Percentiles rank a stretch among this genome's conserved stretches.
phyloP scores from a whole-genome alignment of 2,797 vertebrate species.

The Allobates femoralis region DNA sequence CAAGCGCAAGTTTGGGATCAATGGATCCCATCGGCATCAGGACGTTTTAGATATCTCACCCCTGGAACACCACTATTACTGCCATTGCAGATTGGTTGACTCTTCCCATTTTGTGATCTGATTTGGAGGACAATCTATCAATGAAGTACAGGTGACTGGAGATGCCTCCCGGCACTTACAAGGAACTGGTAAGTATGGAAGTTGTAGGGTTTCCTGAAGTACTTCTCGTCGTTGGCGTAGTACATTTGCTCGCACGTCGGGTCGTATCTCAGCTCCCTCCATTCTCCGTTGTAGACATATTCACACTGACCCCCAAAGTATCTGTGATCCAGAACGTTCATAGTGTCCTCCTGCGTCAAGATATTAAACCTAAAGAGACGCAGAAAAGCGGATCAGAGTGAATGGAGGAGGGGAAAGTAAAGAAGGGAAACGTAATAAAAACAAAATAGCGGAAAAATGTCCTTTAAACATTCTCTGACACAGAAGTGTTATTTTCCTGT shows the following conservation, averaged over 20 bases:
- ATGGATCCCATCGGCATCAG: too few species aligned
- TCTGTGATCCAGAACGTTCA: conserved; percentile 77
- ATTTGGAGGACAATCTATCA: neutral
- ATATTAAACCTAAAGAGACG: conserved; percentile 80
- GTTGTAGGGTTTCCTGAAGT: conserved; percentile 92
- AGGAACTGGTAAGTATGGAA: conserved; percentile 86
- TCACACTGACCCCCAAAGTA: conserved; percentile 90
- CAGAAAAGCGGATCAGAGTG: neutral
- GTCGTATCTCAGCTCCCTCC: conserved; percentile 87
- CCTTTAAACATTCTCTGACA: too few species aligned
- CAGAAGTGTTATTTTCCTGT: neutral
- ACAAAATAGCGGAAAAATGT: neutral
- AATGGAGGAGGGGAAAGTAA: neutral
- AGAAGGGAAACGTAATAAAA: neutral
- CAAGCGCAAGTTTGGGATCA: neutral
- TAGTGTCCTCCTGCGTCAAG: conserved; percentile 76
- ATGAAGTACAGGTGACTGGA: neutral
- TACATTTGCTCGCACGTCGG: conserved; percentile 84
- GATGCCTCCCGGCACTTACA: conserved; percentile 71
- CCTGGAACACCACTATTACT: too few species aligned
- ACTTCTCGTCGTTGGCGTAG: conserved; percentile 88
- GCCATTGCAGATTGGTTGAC: neutral
- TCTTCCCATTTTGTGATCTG: neutral
- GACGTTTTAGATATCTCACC: too few species aligned
- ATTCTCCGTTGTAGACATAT: conserved; percentile 91